Conservation (phyloP, 2,113 vertebrate genomes). For the Archocentrus centrarchus region DNA sequence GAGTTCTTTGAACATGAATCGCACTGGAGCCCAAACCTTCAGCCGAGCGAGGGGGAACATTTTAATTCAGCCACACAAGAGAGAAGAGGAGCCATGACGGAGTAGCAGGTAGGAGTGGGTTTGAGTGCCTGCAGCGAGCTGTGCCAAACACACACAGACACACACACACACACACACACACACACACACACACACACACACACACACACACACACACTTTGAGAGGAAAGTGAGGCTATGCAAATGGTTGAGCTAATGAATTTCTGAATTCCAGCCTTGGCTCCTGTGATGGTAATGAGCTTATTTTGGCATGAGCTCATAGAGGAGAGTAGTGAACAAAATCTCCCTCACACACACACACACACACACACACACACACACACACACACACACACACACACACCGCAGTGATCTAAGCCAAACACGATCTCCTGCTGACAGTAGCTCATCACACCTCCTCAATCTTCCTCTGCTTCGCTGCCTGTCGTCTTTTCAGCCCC, state of each 20-base stretch:
- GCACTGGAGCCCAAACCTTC: conserved; percentile 57
- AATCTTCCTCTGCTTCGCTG: conserved; percentile 21
- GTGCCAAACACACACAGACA: conserved; percentile 32
- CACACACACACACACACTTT: neutral
- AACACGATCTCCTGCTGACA: conserved; percentile 65
- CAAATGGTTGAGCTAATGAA: conserved; percentile 72
- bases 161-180: conserved; percentile 20
- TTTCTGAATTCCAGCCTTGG: conserved; percentile 70
- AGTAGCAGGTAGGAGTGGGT: conserved; percentile 66
- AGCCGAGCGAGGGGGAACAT: conserved; percentile 55
- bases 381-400: neutral
- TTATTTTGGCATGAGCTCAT: conserved; percentile 76
- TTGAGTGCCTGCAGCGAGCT: conserved; percentile 56
- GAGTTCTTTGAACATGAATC: conserved; percentile 70
- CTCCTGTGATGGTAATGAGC: conserved; percentile 75
- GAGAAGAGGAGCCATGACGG: conserved; percentile 56
- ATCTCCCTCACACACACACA: neutral
- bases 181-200: neutral
- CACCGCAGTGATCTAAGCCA: conserved; percentile 38
- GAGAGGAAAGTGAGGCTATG: conserved; percentile 55
- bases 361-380: conserved; percentile 15
- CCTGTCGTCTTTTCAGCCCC: conserved; percentile 22
- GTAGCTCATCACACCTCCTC: conserved; percentile 60
- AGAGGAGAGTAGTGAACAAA: conserved; percentile 53
- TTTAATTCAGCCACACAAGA: conserved; percentile 66